phyloP scores from a whole-genome alignment of 2,797 vertebrate species.

The Galagoides demidoff region DNA sequence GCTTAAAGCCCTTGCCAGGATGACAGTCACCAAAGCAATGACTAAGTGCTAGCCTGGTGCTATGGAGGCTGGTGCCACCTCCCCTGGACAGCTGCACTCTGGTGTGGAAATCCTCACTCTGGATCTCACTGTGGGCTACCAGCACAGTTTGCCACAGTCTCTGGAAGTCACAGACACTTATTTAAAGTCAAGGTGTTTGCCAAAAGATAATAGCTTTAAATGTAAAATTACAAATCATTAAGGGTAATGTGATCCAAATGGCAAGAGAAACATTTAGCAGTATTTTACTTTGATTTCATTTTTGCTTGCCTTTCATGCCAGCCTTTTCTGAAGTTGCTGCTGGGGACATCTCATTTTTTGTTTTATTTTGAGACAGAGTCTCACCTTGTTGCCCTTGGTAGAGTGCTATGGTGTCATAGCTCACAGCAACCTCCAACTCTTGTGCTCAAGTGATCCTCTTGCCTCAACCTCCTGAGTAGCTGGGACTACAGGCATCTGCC shows the following conservation, averaged over 20 bases:
- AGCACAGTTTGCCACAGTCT: constrained; percentile 35
- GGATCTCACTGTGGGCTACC: not conserved
- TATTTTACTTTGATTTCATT: constrained; percentile 69
- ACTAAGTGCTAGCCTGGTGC: not conserved
- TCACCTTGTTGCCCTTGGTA: too few relatives aligned
- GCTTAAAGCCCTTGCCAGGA: constrained; percentile 43
- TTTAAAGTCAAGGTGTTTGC: constrained; percentile 81
- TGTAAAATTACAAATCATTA: constrained; percentile 82
- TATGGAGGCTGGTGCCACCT: not conserved
- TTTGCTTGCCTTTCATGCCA: constrained; percentile 51
- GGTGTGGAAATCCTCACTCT: not conserved
- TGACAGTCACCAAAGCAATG: constrained; percentile 26
- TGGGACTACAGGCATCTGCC: too few relatives aligned
- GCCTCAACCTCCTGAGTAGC: too few relatives aligned
- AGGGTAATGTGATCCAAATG: constrained; percentile 78
- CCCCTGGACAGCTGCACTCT: not conserved
- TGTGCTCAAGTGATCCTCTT: too few relatives aligned
- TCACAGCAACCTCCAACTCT: too few relatives aligned
- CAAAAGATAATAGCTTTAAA: constrained; percentile 81
- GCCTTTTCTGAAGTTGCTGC: constrained; percentile 1
- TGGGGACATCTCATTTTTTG: not conserved
- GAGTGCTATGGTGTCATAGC: too few relatives aligned
- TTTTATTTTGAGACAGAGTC: too few relatives aligned
- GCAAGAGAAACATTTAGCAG: constrained; percentile 67
- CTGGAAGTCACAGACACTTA: constrained; percentile 68